Evolutionary conservation across 2,797 vertebrate genomes (phyloP).

Genomic region (Strix occidentalis): DNA sequence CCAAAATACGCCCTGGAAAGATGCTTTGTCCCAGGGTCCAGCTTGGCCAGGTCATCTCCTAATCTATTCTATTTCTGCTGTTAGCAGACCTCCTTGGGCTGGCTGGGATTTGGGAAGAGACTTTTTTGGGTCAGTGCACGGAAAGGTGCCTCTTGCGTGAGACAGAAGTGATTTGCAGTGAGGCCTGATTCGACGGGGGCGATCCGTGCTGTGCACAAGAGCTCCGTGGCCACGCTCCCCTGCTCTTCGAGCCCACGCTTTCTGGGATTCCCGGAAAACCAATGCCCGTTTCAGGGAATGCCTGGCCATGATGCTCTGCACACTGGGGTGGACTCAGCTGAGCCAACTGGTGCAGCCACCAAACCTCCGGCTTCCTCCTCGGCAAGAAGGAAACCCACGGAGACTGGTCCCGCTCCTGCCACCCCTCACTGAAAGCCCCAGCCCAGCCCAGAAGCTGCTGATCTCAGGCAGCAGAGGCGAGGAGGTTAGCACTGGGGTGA

Average conservation of each 20-base stretch:
- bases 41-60: neutral
- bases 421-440: rapidly evolving
- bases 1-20: neutral
- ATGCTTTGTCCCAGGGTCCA: neutral
- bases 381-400: rapidly evolving
- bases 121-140: neutral
- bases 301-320: neutral
- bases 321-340: neutral
- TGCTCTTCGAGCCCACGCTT: rapidly evolving
- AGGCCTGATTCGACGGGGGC: neutral
- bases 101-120: neutral
- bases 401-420: neutral
- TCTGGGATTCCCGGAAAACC: neutral
- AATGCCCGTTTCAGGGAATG: rapidly evolving
- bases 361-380: neutral
- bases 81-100: neutral
- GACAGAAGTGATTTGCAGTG: neutral
- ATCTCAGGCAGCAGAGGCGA: neutral
- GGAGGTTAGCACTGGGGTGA: neutral
- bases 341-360: neutral
- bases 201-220: rapidly evolving
- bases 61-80: neutral
- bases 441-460: neutral
- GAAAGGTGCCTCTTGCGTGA: neutral
- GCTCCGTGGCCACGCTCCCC: rapidly evolving